A percentile compares a stretch with the other conserved stretches of the same genome.
These are phyloP conservation scores for Leptopilina syphax DNA, from an alignment of 2,888 invertebrate species.

Conservation along the genomic window DNA sequence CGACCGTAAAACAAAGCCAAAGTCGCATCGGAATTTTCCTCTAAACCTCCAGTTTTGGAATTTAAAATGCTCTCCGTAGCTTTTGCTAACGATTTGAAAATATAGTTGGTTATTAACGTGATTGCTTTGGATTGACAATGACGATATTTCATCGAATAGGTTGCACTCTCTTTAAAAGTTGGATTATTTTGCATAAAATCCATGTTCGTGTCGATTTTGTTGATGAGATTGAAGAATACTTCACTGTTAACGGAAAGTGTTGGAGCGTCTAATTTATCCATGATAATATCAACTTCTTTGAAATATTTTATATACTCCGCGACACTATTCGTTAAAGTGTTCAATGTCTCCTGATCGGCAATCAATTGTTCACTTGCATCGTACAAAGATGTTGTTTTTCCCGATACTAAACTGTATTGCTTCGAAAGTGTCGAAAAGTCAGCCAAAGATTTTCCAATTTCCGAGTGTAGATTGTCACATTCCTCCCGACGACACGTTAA, in stretches of 20 bases:
- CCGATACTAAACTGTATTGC: conserved; percentile 91
- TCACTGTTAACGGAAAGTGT: conserved; percentile 90
- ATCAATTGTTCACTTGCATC: conserved; percentile 94
- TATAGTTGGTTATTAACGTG: conserved; percentile 87
- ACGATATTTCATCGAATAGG: conserved; percentile 89
- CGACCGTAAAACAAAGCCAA: conserved; percentile 95
- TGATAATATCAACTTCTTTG: conserved; percentile 88
- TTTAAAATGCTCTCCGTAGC: conserved; percentile 82
- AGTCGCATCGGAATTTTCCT: conserved; percentile 80
- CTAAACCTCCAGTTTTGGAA: conserved; percentile 58
- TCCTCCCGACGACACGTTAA: conserved; percentile 83
- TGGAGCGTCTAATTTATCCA: conserved; percentile 88
- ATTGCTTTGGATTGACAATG: conserved; percentile 91
- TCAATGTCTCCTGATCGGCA: conserved; percentile 91
- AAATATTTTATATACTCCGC: conserved; percentile 90
- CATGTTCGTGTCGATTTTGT: conserved; percentile 91
- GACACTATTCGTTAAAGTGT: conserved; percentile 88
- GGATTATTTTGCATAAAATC: conserved; percentile 89
- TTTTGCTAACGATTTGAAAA: conserved; percentile 86
- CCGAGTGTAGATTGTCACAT: conserved; percentile 81
- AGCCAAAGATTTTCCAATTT: conserved; percentile 85
- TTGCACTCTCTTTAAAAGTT: conserved; percentile 90
- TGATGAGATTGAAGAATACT: conserved; percentile 88
- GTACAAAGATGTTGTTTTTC: conserved; percentile 95
- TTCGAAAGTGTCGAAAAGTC: conserved; percentile 85